Base-by-base conservation (phyloP, 2,797 vertebrate species). In the Lepidocolaptes lacrymiger region DNA sequence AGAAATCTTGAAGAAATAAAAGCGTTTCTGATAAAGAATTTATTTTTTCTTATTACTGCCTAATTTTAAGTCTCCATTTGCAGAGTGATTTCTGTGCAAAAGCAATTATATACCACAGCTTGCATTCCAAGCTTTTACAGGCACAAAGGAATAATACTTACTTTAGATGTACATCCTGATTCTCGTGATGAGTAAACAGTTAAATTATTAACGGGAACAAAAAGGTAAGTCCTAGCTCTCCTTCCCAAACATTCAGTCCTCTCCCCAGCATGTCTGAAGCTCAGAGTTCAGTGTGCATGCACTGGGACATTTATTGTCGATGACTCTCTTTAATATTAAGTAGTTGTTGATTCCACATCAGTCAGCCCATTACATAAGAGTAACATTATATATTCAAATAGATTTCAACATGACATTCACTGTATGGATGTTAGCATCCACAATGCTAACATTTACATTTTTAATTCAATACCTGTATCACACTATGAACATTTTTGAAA, bases 351-450 rank as follows among this genome's bases (percentile, higher is more conserved):
- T 94, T 58, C 73, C 79, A 90, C n/a, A 43, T 93, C 90, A 95
- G 88, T 55, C 80, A 96, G 88, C 75, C 92, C 68, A 85, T 96
- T 95, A 95, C 63, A 48, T 85, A 96, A 96, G 44, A 96, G 90
- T 49, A 95, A 77, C 28, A 77, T 92, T 83, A 94, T 96, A 96
- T 96, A 96, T 97, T 88, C 61, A 94, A 75, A 63, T 23, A 94
- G 39, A 93, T 72, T 68, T 97, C 85, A 90, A 69, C 49, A 76
- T 89, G 80, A 59, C 64, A 85, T 58, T 89, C 3, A 5, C 93
- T 72, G 17, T 14, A 34, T 21, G 7, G 1, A 44, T 52, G 7
- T 84, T 79, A n/a, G n/a, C n/a, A 46, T 12, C 8, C 24, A 61
- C 37, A 86, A 36, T 10, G 44, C 3, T 16, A 75, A 85, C 52